phyloP scores from a whole-genome alignment of 1,140 invertebrate species.

The Drosophila erecta region DNA sequence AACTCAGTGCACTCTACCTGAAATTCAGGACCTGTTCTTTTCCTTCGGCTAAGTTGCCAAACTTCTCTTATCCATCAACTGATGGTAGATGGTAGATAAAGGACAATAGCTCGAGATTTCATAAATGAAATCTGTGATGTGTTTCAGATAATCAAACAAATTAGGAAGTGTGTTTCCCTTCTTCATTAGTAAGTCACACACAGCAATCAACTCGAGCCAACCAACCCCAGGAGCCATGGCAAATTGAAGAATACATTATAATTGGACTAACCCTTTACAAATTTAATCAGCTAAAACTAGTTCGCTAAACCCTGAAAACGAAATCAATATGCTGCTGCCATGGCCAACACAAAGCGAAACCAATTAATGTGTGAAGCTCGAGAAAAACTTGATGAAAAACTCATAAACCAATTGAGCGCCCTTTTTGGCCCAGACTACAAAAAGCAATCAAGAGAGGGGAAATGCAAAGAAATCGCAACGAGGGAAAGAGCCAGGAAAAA shows the following conservation, averaged over 20 bases:
- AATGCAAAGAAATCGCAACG: constrained; percentile 47
- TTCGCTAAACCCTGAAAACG: background rate
- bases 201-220: constrained; percentile 13
- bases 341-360: background rate
- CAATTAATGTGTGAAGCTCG: constrained; percentile 14
- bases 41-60: constrained; percentile 40
- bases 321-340: constrained; percentile 4
- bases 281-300: constrained; percentile 19
- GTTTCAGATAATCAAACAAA: background rate
- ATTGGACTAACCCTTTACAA: background rate
- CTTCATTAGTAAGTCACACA: background rate
- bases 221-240: background rate
- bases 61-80: constrained; percentile 19
- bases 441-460: constrained; percentile 40
- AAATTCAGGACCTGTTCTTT: constrained; percentile 44
- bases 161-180: background rate
- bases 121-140: background rate
- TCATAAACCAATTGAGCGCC: constrained; percentile 45
- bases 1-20: constrained; percentile 50
- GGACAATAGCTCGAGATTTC: background rate
- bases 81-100: background rate
- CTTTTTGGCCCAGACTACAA: constrained; percentile 5
- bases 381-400: constrained; percentile 37
- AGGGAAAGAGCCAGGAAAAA: constrained; percentile 36
- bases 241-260: constrained; percentile 23